Conservation (phyloP, 2,113 vertebrate species). For the Callopanchax toddi region DNA sequence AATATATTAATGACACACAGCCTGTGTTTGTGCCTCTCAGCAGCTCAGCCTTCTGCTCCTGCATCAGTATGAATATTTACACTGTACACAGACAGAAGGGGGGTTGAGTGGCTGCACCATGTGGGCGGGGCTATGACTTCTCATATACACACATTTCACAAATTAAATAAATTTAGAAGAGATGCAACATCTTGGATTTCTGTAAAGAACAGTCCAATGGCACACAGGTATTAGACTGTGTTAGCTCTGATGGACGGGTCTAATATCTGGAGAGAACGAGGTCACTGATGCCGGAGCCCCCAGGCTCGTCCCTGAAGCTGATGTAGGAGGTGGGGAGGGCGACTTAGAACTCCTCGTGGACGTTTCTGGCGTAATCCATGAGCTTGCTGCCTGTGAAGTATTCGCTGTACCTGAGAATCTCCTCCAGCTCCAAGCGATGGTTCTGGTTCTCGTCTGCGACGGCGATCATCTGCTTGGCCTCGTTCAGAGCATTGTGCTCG, state of each 20-base stretch:
- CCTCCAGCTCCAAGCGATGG: conserved; percentile 89
- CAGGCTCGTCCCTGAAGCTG: conserved; percentile 36
- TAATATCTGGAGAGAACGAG: too few species aligned
- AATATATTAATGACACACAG: background rate
- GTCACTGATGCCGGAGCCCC: background rate
- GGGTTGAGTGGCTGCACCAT: conserved; percentile 7
- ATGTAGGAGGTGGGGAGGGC: background rate
- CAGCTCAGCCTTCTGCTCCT: conserved; percentile 17
- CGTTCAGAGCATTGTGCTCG: conserved; percentile 94
- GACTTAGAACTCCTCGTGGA: conserved; percentile 95
- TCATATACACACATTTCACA: conserved; percentile 70
- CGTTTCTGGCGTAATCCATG: conserved; percentile 96
- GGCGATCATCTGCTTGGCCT: conserved; percentile 98
- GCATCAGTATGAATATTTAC: conserved; percentile 53
- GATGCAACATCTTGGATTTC: conserved; percentile 23
- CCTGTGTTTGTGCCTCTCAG: conserved; percentile 7
- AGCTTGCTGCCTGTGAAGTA: conserved; percentile 99
- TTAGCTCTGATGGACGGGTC: conserved; percentile 12
- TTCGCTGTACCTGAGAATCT: conserved; percentile 96
- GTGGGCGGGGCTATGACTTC: conserved; percentile 24
- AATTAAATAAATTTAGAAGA: conserved; percentile 33
- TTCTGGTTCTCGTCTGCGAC: conserved; percentile 98
- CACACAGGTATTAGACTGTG: conserved; percentile 34
- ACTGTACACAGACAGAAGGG: conserved; percentile 24
- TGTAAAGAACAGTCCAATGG: conserved; percentile 23